Conservation (phyloP, 2,113 vertebrate species). For the Ramphastos sulfuratus region DNA sequence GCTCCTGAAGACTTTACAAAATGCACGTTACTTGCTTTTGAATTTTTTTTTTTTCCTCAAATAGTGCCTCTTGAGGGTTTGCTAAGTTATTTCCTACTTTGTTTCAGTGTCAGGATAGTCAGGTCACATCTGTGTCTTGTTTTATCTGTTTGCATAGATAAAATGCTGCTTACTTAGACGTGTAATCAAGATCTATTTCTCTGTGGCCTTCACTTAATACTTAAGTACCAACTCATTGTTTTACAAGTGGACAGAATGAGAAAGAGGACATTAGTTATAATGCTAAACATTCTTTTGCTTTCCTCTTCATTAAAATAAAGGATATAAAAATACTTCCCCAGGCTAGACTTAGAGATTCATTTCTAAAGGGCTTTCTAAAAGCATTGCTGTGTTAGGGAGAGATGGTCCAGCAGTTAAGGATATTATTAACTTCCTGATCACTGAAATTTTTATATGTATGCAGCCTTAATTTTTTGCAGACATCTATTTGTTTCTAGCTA, state of each 20-base stretch:
- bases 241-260: slow-evolving; percentile 13
- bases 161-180: not conserved
- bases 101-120: not conserved
- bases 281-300: not conserved
- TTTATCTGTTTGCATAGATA: not conserved
- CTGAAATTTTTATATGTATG: not conserved
- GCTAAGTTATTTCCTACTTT: not conserved
- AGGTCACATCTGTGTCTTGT: not conserved
- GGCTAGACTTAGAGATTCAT: slow-evolving; percentile 13
- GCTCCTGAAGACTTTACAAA: not conserved
- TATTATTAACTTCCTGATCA: not conserved
- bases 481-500: not conserved
- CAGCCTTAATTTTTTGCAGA: not conserved
- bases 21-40: not conserved
- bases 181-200: slow-evolving; percentile 16
- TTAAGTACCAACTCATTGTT: not conserved
- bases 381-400: not conserved
- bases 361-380: slow-evolving; percentile 16
- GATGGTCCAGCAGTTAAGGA: not conserved
- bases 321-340: not conserved
- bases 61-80: not conserved
- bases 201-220: not conserved
- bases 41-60: not conserved
- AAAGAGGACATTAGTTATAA: not conserved
- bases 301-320: slow-evolving; percentile 18